Evolutionary conservation across 2,888 invertebrate species (phyloP), one percentile per base, ranked within the genome.

Genomic region (Pyrrhia umbra): DNA sequence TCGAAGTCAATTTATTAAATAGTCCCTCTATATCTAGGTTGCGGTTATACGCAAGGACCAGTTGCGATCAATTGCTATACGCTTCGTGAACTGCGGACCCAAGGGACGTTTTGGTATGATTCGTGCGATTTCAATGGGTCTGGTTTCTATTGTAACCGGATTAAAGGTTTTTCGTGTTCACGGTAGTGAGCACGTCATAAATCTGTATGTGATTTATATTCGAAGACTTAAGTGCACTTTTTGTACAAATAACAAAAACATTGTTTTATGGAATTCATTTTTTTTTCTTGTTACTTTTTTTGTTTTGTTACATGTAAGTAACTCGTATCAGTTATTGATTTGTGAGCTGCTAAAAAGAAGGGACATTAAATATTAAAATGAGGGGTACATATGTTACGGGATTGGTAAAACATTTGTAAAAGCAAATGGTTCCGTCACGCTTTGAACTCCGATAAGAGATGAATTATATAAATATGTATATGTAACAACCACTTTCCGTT

Each of bases 301-400:
- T n/a, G n/a, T n/a, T n/a, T n/a, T n/a, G n/a, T n/a, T n/a, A n/a
- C n/a, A n/a, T 51, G 59, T 25, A 39, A 52, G 39, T 21, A 57
- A 42, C 42, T 46, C 45, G 23, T 45, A 27, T 34, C 0, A 15
- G 60, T 55, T 42, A 58, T 64, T 73, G 65, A 65, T 78, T 60
- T 63, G 55, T 34, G 15, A 60, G 47, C 60, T 61, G 42, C 43
- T 56, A 56, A 59, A 46, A 66, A n/a, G 52, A 40, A 63, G 43
- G 58, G 42, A 42, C 65, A 60, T 68, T 47, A 39, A 66, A 62
- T 59, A 67, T 64, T 54, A 42, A 52, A 20, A n/a, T 18, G 15
- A 69, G 55, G 78, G 70, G 76, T 57, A 61, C 64, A 67, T 67
- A 47, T 27, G 46, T 64, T 27, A 62, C n/a, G 15, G 45, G 10